phyloP scores from a whole-genome alignment of 2,797 vertebrate genomes.

The Ctenopoma kingsleyae region DNA sequence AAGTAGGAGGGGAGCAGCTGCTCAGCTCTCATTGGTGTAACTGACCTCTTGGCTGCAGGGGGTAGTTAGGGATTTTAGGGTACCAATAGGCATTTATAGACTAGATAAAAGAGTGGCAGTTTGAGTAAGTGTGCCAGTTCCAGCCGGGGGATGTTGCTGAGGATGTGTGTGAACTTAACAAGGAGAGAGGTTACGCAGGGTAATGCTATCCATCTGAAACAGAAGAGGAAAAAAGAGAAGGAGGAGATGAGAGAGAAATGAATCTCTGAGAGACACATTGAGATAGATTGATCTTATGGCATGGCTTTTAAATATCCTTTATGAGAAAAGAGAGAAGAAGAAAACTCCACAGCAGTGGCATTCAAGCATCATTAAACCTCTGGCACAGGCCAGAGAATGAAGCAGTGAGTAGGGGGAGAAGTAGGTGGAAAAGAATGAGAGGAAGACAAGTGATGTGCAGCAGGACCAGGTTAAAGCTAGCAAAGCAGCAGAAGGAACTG shows the following conservation, averaged over 20 bases:
- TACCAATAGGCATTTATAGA: conserved; percentile 65
- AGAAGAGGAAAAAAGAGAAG: conserved; percentile 32
- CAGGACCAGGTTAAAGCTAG: conserved; percentile 38
- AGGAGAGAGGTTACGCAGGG: conserved; percentile 53
- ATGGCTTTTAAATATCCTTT: conserved; percentile 85
- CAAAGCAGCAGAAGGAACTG: conserved; percentile 55
- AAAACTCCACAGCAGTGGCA: conserved; percentile 83
- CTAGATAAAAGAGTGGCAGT: conserved; percentile 57
- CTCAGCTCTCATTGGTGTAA: conserved; percentile 49
- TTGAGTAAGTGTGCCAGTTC: conserved; percentile 58
- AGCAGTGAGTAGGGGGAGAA: conserved; percentile 48
- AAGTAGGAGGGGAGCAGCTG: conserved; percentile 61
- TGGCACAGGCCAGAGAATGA: conserved; percentile 76
- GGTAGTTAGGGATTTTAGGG: conserved; percentile 65
- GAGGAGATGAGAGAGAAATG: conserved; percentile 56
- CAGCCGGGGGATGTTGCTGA: conserved; percentile 40
- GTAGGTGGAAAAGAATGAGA: conserved; percentile 47
- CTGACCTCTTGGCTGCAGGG: conserved; percentile 54
- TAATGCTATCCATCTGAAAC: conserved; percentile 52
- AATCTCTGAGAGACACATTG: conserved; percentile 71
- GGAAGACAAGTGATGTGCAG: conserved; percentile 45
- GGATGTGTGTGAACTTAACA: conserved; percentile 55
- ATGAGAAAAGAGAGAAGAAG: conserved; percentile 76
- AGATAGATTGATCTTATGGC: conserved; percentile 76
- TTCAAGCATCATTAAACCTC: conserved; percentile 88